These are phyloP conservation scores for Dendronephthya gigantea DNA, from an alignment of 64 coral and sea anemone genomes.

Conservation along the genomic window DNA sequence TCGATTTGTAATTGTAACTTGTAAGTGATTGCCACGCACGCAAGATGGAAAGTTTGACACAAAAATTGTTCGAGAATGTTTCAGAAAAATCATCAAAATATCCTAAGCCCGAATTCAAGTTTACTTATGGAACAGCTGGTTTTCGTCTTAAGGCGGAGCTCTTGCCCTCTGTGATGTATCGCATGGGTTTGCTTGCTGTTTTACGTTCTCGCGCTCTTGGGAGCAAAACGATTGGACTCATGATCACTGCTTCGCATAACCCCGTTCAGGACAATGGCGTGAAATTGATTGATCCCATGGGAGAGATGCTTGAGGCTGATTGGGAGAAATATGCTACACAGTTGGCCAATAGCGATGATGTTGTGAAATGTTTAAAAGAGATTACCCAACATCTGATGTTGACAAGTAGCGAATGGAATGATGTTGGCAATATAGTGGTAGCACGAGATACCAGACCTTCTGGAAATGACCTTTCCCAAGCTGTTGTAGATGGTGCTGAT, in stretches of 20 bases:
- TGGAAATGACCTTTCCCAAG: constrained; percentile 48
- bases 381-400: constrained; percentile 38
- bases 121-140: constrained; percentile 82
- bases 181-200: constrained; percentile 85
- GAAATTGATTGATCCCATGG: constrained; percentile 83
- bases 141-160: constrained; percentile 51
- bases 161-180: constrained; percentile 85
- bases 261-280: constrained; percentile 86
- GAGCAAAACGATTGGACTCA: constrained; percentile 61
- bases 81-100: constrained; percentile 41
- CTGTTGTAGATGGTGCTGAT: constrained; percentile 54
- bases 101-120: constrained; percentile 63
- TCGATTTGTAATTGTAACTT: background rate
- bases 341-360: constrained; percentile 69
- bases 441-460: constrained; percentile 85
- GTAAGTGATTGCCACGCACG: background rate
- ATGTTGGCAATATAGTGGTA: constrained; percentile 48
- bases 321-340: constrained; percentile 86
- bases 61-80: constrained; percentile 46
- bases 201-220: constrained; percentile 66
- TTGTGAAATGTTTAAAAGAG: background rate
- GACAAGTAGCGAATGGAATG: constrained; percentile 32
- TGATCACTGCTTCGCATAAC: constrained; percentile 94
- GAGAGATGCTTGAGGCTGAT: constrained; percentile 78
- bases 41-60: constrained; percentile 1